Conservation (phyloP, 2,888 invertebrate genomes). For the Ectobius pallidus region DNA sequence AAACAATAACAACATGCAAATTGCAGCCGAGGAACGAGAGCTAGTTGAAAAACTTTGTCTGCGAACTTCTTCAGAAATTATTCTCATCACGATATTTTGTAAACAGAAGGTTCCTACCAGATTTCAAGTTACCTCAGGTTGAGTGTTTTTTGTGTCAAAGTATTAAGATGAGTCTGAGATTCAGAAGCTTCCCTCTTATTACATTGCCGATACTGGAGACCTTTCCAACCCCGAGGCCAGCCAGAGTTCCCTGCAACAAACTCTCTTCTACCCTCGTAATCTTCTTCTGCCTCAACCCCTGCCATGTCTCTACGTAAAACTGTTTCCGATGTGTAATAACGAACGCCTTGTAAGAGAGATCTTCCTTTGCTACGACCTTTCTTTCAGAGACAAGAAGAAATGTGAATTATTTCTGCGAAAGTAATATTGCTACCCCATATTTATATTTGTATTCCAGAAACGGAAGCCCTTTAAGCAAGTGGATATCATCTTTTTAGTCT, state of each 20-base stretch:
- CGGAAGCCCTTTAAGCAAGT: too few relatives aligned
- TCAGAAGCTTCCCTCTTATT: not conserved
- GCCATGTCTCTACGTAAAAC: not conserved
- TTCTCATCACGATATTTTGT: too few relatives aligned
- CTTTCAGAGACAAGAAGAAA: not conserved
- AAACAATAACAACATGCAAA: too few relatives aligned
- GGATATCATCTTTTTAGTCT: too few relatives aligned
- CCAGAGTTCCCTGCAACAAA: not conserved
- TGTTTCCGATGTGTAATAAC: constrained; percentile 14
- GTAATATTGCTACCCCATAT: not conserved
- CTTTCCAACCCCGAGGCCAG: not conserved
- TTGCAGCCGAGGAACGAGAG: too few relatives aligned
- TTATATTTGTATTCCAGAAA: constrained; percentile 1
- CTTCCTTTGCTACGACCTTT: not conserved
- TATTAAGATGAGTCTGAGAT: too few relatives aligned
- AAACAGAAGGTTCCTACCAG: too few relatives aligned
- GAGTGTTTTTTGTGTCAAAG: too few relatives aligned
- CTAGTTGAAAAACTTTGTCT: too few relatives aligned
- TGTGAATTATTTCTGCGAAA: not conserved
- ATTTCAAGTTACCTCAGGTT: too few relatives aligned
- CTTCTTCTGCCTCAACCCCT: not conserved
- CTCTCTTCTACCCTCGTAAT: not conserved
- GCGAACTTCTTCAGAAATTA: too few relatives aligned
- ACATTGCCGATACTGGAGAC: constrained; percentile 6
- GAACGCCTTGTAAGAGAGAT: not conserved